These are phyloP conservation scores for Xenotilapia flavipinnis DNA, from an alignment of 2,113 vertebrate species.

Conservation along the genomic window DNA sequence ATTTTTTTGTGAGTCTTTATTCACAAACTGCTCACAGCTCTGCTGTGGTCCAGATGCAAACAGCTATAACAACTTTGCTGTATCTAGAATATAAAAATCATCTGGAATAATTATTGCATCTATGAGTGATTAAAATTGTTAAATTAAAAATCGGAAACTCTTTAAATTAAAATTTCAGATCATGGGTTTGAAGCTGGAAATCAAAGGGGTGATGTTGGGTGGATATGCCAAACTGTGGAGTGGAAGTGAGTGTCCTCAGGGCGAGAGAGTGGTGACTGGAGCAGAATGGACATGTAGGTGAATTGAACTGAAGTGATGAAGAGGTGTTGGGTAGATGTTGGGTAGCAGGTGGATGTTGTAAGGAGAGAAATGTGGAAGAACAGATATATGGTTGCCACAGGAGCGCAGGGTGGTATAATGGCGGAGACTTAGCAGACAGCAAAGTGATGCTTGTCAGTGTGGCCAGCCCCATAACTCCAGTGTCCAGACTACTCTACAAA, in stretches of 20 bases:
- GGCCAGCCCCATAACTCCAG: fast-evolving
- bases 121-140: not conserved
- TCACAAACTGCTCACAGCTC: not conserved
- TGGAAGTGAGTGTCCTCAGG: fast-evolving
- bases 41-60: not conserved
- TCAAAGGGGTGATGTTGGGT: not conserved
- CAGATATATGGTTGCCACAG: fast-evolving
- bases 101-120: not conserved
- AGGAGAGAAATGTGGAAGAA: not conserved
- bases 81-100: not conserved
- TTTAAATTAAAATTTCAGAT: not conserved
- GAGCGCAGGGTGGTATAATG: not conserved
- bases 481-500: not conserved
- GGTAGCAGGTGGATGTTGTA: not conserved
- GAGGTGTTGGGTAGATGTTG: not conserved
- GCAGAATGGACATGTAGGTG: not conserved
- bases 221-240: not conserved
- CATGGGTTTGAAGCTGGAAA: not conserved
- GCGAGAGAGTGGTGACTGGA: not conserved
- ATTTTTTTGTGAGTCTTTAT: not conserved
- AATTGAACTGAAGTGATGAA: not conserved
- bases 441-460: not conserved
- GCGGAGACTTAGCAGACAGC: fast-evolving
- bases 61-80: not conserved
- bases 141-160: not conserved